Conservation (phyloP, 2,888 invertebrate genomes). For the Teleiodes luculella region DNA sequence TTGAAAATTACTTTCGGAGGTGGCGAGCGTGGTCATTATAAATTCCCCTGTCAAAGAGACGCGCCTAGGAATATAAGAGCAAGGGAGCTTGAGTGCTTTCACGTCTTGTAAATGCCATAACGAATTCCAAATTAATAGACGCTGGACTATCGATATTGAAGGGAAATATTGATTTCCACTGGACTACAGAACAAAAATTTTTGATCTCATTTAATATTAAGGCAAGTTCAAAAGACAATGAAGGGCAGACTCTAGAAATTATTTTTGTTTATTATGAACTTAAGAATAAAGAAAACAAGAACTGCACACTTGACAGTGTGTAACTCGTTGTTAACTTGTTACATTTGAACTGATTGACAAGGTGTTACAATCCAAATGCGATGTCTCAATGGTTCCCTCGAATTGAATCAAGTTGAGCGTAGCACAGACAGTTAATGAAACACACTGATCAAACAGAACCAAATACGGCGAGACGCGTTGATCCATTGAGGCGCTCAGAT, state of each 20-base stretch:
- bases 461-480: constrained; percentile 49
- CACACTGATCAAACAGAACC: constrained; percentile 45
- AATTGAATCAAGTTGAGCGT: constrained; percentile 26
- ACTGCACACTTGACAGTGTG: not conserved
- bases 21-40: constrained; percentile 57
- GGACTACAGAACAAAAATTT: not conserved
- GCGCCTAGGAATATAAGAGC: constrained; percentile 47
- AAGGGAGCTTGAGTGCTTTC: constrained; percentile 55
- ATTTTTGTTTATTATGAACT: too few relatives aligned
- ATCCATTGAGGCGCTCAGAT: constrained; percentile 55
- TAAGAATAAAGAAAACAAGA: too few relatives aligned
- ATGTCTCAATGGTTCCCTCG: not conserved
- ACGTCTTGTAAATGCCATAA: constrained; percentile 31
- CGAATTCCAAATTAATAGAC: constrained; percentile 15
- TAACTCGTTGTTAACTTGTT: not conserved
- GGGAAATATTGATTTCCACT: not conserved
- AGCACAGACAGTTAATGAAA: constrained; percentile 45
- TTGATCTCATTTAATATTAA: too few relatives aligned
- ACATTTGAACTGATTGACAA: not conserved
- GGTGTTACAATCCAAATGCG: not conserved
- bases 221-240: too few relatives aligned
- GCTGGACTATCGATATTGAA: not conserved
- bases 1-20: constrained; percentile 71
- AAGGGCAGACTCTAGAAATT: too few relatives aligned
- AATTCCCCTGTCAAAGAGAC: constrained; percentile 57